A percentile compares a stretch with the other conserved stretches of the same genome.
Conservation (phyloP, 2,888 invertebrate genomes). For the Coecobrya sp. region DNA sequence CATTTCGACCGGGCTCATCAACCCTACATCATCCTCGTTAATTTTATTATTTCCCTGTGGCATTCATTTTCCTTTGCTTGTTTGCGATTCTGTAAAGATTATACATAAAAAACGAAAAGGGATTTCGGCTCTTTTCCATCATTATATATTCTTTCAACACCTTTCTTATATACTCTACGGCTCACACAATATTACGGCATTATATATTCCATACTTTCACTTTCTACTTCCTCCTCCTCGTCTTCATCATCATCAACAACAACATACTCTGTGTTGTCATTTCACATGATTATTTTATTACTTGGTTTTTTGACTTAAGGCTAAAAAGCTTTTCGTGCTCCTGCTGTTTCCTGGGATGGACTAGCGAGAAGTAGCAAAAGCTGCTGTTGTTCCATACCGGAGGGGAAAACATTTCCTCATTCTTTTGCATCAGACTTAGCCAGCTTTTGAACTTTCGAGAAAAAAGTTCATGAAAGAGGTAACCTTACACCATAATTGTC, state of each 20-base stretch:
- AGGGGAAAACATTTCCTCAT: too few relatives aligned
- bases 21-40: constrained; percentile 15
- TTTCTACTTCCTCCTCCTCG: neutral
- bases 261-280: constrained; percentile 20
- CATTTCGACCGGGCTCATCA: neutral
- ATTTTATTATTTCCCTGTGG: constrained; percentile 59
- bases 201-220: neutral
- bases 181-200: neutral
- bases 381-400: too few relatives aligned
- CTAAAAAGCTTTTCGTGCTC: neutral
- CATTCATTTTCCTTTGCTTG: constrained; percentile 2
- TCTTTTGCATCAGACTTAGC: too few relatives aligned
- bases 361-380: too few relatives aligned
- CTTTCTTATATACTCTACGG: neutral
- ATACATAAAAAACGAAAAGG: neutral
- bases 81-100: neutral
- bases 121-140: neutral
- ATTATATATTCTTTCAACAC: too few relatives aligned
- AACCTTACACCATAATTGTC: neutral
- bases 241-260: neutral
- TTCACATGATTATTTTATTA: constrained; percentile 73
- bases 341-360: neutral
- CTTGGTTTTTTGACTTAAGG: constrained; percentile 28
- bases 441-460: too few relatives aligned
- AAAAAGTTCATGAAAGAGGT: too few relatives aligned